Conservation (phyloP, 2,113 vertebrate genomes). For the Pithys albifrons region DNA sequence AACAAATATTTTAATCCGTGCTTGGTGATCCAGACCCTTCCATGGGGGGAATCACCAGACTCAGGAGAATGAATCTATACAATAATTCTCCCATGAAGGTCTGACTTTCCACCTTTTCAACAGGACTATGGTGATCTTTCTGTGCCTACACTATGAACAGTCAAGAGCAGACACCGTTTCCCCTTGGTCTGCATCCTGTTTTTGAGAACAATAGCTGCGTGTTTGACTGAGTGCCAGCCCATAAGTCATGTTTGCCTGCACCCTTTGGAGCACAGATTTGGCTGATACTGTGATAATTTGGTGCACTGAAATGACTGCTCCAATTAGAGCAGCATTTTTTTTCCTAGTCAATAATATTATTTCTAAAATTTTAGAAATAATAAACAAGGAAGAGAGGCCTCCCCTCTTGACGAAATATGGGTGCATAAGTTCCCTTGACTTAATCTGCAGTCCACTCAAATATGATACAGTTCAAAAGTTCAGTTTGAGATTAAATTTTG, state of each 20-base stretch:
- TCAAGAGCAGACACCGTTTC: conserved; percentile 45
- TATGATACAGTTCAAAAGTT: conserved; percentile 2
- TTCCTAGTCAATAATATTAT: background rate
- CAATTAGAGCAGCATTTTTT: background rate
- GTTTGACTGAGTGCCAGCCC: conserved; percentile 43
- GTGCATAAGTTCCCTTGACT: background rate
- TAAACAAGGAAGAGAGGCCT: background rate
- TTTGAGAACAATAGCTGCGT: conserved; percentile 49
- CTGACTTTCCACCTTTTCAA: background rate
- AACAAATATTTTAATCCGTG: background rate
- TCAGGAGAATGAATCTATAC: background rate
- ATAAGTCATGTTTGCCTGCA: conserved; percentile 9
- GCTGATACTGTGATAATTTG: background rate
- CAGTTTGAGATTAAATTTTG: background rate
- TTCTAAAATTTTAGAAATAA: background rate
- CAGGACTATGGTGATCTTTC: background rate
- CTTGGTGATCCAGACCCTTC: background rate
- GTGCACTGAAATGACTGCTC: background rate
- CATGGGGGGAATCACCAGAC: background rate
- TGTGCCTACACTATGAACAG: background rate
- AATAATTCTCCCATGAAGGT: background rate
- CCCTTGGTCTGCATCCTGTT: conserved; percentile 51
- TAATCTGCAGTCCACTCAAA: background rate
- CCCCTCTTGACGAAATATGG: background rate
- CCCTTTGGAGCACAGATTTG: background rate